A percentile compares a stretch with the other conserved stretches of the same genome.
These are phyloP conservation scores for Temnothorax unifasciatus DNA, from an alignment of 2,888 invertebrate genomes.

Conservation along the genomic window DNA sequence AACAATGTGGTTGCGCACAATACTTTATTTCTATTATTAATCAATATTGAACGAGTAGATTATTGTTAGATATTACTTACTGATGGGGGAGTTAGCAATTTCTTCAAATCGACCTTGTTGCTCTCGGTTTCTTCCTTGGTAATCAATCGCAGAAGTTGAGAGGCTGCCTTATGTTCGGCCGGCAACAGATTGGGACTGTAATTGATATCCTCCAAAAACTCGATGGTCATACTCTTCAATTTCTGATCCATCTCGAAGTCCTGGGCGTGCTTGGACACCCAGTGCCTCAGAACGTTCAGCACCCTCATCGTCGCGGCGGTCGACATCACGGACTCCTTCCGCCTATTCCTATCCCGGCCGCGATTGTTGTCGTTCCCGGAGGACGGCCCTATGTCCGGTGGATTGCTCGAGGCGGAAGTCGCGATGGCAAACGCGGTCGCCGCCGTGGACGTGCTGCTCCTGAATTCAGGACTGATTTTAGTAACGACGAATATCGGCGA, in stretches of 20 bases:
- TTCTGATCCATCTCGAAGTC: constrained; percentile 94
- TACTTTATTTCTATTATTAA: background rate
- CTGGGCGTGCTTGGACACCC: constrained; percentile 96
- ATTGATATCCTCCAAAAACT: constrained; percentile 95
- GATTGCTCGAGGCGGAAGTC: constrained; percentile 95
- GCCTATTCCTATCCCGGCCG: constrained; percentile 87
- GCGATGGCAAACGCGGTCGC: constrained; percentile 97
- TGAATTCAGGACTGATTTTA: constrained; percentile 78
- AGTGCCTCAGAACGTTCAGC: constrained; percentile 95
- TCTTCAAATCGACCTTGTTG: constrained; percentile 90
- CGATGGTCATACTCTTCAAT: constrained; percentile 92
- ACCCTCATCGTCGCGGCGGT: constrained; percentile 98
- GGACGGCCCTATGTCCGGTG: constrained; percentile 89
- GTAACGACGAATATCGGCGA: background rate
- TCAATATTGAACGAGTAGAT: background rate
- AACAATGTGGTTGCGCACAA: background rate
- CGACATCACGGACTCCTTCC: constrained; percentile 93
- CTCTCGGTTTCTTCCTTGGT: constrained; percentile 91
- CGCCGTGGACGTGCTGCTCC: constrained; percentile 95
- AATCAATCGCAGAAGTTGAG: constrained; percentile 92
- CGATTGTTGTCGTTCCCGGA: constrained; percentile 64
- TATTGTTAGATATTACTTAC: constrained; percentile 86
- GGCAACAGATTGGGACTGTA: constrained; percentile 94
- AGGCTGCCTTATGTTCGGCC: constrained; percentile 95
- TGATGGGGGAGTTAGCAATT: constrained; percentile 90